These are phyloP conservation scores for Anthonomus grandis DNA, from an alignment of 1,140 invertebrate species.

Conservation along the genomic window DNA sequence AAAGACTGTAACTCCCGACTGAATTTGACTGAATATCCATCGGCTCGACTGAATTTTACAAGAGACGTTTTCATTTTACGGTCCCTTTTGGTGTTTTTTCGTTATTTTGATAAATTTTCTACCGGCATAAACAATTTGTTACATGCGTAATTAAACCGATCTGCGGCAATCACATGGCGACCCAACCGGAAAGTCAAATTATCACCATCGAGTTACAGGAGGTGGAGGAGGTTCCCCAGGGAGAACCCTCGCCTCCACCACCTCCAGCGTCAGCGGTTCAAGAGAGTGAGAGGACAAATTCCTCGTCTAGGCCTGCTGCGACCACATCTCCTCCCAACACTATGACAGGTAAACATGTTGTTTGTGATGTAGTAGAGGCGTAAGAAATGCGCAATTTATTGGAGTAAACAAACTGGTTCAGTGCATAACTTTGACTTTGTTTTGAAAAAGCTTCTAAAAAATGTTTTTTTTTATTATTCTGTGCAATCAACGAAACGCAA, in stretches of 20 bases:
- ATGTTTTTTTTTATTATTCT: not conserved
- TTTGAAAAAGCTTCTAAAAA: not conserved
- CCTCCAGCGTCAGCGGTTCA: slow-evolving; percentile 4
- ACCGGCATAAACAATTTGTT: not conserved
- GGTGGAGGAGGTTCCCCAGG: slow-evolving; percentile 39
- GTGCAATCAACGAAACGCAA: not conserved
- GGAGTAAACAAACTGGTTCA: not conserved
- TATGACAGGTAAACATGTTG: slow-evolving; percentile 42
- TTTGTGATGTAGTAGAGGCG: too few relatives aligned
- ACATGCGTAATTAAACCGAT: not conserved
- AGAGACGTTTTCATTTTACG: slow-evolving; percentile 33
- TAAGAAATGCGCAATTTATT: too few relatives aligned
- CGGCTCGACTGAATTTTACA: slow-evolving; percentile 41
- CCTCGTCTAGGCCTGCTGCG: slow-evolving; percentile 30
- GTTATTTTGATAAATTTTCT: slow-evolving; percentile 31
- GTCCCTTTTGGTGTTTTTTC: slow-evolving; percentile 28
- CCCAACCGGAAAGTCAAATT: slow-evolving; percentile 35
- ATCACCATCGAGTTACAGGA: slow-evolving; percentile 44
- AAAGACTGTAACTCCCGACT: slow-evolving; percentile 40
- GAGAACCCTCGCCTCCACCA: slow-evolving; percentile 21
- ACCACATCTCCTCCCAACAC: slow-evolving; percentile 43
- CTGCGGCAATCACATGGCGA: slow-evolving; percentile 30
- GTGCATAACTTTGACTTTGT: not conserved
- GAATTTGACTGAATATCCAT: slow-evolving; percentile 38
- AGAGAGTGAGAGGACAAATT: slow-evolving; percentile 13